A percentile compares a stretch with the other conserved stretches of the same genome.
Conservation (phyloP, 2,888 invertebrate genomes). For the Clepsis dumicolana region DNA sequence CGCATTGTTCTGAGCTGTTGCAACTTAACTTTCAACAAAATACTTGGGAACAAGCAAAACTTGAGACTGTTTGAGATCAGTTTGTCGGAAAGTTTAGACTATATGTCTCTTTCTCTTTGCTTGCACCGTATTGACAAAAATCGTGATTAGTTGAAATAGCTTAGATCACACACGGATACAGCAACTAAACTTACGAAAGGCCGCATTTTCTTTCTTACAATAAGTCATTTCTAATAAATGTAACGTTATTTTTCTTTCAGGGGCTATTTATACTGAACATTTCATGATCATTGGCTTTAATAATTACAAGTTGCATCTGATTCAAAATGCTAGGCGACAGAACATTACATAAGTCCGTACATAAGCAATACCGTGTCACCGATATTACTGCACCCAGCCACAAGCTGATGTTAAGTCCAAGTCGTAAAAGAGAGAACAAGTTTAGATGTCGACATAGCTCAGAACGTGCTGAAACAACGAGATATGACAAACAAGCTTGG, state of each 20-base stretch:
- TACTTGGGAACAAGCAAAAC: neutral
- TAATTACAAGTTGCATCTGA: neutral
- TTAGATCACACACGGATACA: no score
- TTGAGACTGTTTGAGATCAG: neutral
- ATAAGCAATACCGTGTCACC: neutral
- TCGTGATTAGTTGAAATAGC: no score
- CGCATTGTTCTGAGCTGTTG: neutral
- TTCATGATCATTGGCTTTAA: neutral
- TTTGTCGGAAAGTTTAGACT: neutral
- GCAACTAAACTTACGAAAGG: no score
- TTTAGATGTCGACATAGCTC: conserved; percentile 3
- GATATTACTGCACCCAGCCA: neutral
- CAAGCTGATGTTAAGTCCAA: neutral
- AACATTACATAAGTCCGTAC: neutral
- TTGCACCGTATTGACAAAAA: no score
- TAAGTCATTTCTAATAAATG: no score
- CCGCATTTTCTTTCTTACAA: no score
- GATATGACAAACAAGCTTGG: conserved; percentile 5
- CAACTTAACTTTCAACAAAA: neutral
- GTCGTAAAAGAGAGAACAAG: conserved; percentile 6
- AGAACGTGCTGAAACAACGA: conserved; percentile 2
- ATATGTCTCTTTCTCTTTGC: no score
- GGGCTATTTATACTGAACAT: neutral
- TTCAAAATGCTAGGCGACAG: neutral
- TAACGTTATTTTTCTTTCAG: no score